Percentiles rank a stretch among this genome's conserved stretches.
Evolutionary conservation across 2,888 invertebrate species (phyloP).

Genomic region (Tiliacea aurago): DNA sequence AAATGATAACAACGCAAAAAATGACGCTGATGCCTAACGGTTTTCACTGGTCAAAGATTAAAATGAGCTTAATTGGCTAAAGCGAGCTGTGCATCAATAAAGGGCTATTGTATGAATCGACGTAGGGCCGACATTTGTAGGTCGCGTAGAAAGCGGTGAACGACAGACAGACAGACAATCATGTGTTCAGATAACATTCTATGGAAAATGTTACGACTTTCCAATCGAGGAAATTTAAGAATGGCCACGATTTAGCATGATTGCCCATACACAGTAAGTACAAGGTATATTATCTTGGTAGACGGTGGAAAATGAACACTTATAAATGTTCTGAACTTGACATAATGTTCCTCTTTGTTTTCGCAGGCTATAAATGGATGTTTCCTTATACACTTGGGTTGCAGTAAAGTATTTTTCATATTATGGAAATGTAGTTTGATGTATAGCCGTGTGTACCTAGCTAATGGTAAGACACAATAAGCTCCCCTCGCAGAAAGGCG

Average conservation of each 20-base stretch:
- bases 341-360: neutral
- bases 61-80: constrained; percentile 42
- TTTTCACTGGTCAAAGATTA: constrained; percentile 22
- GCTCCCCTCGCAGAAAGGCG: too few relatives aligned
- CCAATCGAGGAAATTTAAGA: constrained; percentile 49
- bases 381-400: neutral
- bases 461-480: neutral
- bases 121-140: constrained; percentile 58
- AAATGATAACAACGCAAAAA: constrained; percentile 16
- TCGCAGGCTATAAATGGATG: neutral
- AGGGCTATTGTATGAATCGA: constrained; percentile 59
- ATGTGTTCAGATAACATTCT: constrained; percentile 49
- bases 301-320: neutral
- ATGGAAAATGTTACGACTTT: constrained; percentile 58
- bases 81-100: constrained; percentile 46
- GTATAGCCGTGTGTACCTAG: too few relatives aligned
- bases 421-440: too few relatives aligned
- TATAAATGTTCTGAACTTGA: neutral
- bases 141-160: constrained; percentile 58
- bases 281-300: neutral
- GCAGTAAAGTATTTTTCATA: neutral
- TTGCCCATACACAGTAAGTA: too few relatives aligned
- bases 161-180: constrained; percentile 45
- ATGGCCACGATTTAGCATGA: constrained; percentile 7
- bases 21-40: constrained; percentile 19